Conservation (phyloP, 2,113 vertebrate species). For the Peromyscus polionotus region DNA sequence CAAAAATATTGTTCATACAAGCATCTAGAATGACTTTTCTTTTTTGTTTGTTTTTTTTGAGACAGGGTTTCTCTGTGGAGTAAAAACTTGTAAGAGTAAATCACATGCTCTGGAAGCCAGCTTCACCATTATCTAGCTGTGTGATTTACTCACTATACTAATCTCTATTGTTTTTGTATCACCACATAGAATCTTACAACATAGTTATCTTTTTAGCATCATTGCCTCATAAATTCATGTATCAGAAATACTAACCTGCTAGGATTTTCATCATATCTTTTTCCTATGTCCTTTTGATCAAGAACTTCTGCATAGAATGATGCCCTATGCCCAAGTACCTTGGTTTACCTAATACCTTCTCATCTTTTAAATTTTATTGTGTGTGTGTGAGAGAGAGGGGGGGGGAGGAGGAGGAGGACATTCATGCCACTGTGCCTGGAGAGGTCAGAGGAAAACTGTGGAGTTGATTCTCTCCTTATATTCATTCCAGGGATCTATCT, state of each 20-base stretch:
- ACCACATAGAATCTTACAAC: neutral
- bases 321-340: neutral
- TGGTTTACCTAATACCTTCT: neutral
- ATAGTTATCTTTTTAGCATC: neutral
- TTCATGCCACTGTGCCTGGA: neutral
- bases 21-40: neutral
- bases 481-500: neutral
- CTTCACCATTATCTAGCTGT: no score
- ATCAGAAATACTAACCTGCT: neutral
- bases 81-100: conserved; percentile 32
- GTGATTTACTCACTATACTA: neutral
- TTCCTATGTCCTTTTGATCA: neutral
- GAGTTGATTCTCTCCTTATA: neutral
- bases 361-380: neutral
- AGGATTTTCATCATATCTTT: conserved; percentile 7
- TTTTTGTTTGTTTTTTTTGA: no score
- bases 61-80: neutral
- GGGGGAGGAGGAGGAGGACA: neutral
- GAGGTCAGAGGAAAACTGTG: neutral
- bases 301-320: conserved; percentile 19
- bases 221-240: neutral
- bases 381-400: neutral
- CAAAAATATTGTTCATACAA: conserved; percentile 13
- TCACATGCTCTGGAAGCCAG: neutral
- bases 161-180: conserved; percentile 13